phyloP scores from a whole-genome alignment of 2,113 vertebrate species.

The Hypomesus transpacificus region DNA sequence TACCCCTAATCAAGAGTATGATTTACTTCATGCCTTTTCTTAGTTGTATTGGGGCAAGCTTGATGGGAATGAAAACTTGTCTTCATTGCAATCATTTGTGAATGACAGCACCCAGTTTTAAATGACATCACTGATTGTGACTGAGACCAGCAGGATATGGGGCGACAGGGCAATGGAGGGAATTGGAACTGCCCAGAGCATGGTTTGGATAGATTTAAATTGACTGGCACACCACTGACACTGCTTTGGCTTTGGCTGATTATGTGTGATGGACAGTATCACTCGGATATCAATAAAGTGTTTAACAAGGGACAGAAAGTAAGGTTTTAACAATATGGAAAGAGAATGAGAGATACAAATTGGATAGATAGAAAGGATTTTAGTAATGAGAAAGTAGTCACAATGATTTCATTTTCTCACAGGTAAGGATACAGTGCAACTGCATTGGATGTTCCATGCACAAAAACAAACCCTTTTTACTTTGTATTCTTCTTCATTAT shows the following conservation, averaged over 20 bases:
- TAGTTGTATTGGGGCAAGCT: too few species aligned
- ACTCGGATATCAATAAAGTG: background rate
- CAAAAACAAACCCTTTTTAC: too few species aligned
- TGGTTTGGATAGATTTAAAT: background rate
- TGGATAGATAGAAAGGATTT: too few species aligned
- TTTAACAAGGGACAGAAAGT: background rate
- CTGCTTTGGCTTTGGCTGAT: constrained; percentile 20
- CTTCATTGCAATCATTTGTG: background rate
- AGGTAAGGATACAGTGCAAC: too few species aligned
- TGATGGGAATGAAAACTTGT: too few species aligned
- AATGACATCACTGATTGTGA: too few species aligned
- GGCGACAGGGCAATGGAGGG: constrained; percentile 5
- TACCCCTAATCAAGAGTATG: too few species aligned
- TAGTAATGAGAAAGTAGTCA: too few species aligned
- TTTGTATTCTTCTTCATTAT: too few species aligned
- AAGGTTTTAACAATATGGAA: background rate
- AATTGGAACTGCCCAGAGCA: constrained; percentile 7
- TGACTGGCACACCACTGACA: constrained; percentile 14
- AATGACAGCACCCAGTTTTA: constrained; percentile 28
- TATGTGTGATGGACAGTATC: constrained; percentile 17
- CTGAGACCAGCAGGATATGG: background rate
- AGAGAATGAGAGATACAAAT: background rate
- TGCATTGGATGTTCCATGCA: too few species aligned
- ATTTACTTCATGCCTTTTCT: too few species aligned
- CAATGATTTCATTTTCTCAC: too few species aligned